These are phyloP conservation scores for Tridacna crocea DNA, from an alignment of 2,888 invertebrate species.

Conservation along the genomic window DNA sequence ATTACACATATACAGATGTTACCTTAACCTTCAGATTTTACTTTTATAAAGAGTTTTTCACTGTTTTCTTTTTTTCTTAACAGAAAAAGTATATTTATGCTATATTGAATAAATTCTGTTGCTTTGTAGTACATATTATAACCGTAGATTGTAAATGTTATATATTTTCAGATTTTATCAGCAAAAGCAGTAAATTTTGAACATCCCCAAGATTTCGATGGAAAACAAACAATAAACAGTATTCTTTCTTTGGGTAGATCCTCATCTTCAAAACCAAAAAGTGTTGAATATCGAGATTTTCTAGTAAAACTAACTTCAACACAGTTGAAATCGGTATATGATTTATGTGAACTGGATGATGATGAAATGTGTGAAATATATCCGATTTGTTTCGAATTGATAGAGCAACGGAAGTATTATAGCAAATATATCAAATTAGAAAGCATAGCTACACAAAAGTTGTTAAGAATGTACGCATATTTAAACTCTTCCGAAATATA, in stretches of 20 bases:
- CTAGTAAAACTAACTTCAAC: background rate
- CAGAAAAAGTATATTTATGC: no score
- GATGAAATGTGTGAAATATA: background rate
- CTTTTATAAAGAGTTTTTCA: no score
- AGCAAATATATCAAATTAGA: background rate
- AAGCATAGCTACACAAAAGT: background rate
- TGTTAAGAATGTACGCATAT: background rate
- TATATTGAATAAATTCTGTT: no score
- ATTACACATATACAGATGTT: no score
- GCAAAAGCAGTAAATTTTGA: background rate
- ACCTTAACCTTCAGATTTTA: no score
- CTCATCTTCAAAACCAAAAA: background rate
- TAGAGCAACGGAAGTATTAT: background rate
- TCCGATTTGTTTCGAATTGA: background rate
- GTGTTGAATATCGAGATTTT: background rate
- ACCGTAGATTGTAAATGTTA: background rate
- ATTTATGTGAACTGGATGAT: background rate
- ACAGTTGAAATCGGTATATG: background rate
- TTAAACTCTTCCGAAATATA: background rate
- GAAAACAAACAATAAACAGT: background rate
- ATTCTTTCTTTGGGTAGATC: no score
- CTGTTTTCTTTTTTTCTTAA: no score
- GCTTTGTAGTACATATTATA: no score
- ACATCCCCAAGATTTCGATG: background rate
- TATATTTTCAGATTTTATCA: background rate